Evolutionary conservation across 2,113 vertebrate genomes (phyloP), one percentile per base, ranked within the genome.

Genomic region (Erythrocercus mccallii): DNA sequence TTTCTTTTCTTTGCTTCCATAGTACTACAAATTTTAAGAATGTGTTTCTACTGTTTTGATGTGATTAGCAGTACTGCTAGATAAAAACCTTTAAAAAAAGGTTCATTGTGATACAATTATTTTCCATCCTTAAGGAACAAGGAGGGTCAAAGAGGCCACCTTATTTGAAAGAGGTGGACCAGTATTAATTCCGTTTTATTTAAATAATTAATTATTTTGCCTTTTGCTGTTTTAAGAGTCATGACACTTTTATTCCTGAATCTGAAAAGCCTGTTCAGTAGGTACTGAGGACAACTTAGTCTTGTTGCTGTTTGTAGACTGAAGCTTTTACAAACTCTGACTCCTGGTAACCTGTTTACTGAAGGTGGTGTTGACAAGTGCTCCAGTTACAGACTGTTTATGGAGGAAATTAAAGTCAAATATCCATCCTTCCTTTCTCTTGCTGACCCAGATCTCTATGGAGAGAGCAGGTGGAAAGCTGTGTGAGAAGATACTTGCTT

Each of bases 201-300:
- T 92, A 87, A 10, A 81, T 92, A 88, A 7, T 77, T 50, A 77
- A 54, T 60, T 85, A 5, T 10, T 44, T 77, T 12, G 37, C 68
- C 53, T 84, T 96, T 91, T 88, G 47, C 69, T 96, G 79, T 54
- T 89, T 57, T 72, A 86, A 93, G 91, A 92, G 51, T 86, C 58
- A 62, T 84, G 31, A 17, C 82, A 35, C 30, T 94, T 96, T 71
- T 76, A n/a, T 81, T 94, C 21, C 74, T 85, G 56, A 76, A 53
- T 87, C 48, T 92, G 60, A 69, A 58, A 92, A 81, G 38, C 88
- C 86, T 66, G 58, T 78, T 35, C 85, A 14, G 33, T 84, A 79
- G 40, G 17, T 95, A 78, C 84, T 83, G 72, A 80, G 60, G 42
- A 76, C 54, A 81, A 10, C 31, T 50, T n/a, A 54, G 48, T 60